Evolutionary conservation across 2,888 invertebrate genomes (phyloP), one percentile per base, ranked within the genome.

Genomic region (Drosophila infuscata): DNA sequence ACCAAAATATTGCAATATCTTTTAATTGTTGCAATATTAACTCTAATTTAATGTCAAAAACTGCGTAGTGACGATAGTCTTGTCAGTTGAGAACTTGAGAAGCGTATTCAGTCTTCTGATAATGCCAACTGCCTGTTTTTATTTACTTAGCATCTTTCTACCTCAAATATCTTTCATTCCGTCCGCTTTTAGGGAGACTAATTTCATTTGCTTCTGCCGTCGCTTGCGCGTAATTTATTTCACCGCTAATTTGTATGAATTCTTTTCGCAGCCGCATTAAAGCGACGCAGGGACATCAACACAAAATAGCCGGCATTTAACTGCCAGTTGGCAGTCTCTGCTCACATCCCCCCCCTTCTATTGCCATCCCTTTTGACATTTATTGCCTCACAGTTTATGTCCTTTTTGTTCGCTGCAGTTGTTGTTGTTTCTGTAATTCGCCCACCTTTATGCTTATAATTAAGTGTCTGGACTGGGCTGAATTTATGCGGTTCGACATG

Each of bases 221-320:
- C 60, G 70, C 54, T 35, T 43, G 60, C 64, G 69, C 63, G 64
- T 81, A 77, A 87, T 88, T 88, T 87, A 87, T 89, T 88, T 88
- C 72, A 73, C 86, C 83, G 75, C 82, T 85, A 89, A 89, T 87
- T 87, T 87, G 82, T 82, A 79, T 83, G 75, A 85, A 88, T 88
- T 88, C 81, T 71, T 85, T 74, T 72, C 71, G 72, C 67, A 53
- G 72, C 58, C 68, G 75, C 84, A 73, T 78, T 88, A 74, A 84
- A 70, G 62, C 68, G 54, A 63, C 74, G 67, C 43, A 57, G 54
- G 65, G 68, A 70, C 79, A 81, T 81, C 70, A 67, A 70, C 73
- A 78, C 60, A 80, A 75, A 88, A 78, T 72, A 71, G 66, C 65
- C 38, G 67, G 61, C 73, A 63, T 76, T 67, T 61, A 61, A 58